Evolutionary conservation across 2,113 vertebrate species (phyloP).

Genomic region (Notechis scutatus): DNA sequence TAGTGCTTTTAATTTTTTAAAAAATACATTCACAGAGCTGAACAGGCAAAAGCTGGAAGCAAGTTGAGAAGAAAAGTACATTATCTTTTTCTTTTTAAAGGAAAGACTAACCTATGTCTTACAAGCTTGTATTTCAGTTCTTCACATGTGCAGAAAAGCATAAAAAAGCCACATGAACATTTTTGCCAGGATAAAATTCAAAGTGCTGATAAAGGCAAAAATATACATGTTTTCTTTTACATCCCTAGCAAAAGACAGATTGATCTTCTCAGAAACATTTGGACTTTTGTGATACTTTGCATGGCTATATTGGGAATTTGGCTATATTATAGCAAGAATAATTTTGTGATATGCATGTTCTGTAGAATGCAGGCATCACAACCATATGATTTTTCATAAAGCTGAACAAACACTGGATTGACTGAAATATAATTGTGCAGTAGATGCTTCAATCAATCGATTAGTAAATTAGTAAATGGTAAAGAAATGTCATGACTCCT

Average conservation of each 20-base stretch:
- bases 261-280: constrained; percentile 15
- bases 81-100: constrained; percentile 31
- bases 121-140: constrained; percentile 50
- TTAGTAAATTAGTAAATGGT: neutral
- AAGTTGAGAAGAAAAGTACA: constrained; percentile 66
- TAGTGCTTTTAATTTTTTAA: constrained; percentile 62
- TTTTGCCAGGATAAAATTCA: constrained; percentile 54
- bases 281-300: neutral
- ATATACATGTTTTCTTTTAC: constrained; percentile 45
- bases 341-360: neutral
- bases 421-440: neutral
- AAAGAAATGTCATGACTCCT: neutral
- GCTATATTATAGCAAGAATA: neutral
- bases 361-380: neutral
- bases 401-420: neutral
- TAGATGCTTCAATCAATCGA: neutral
- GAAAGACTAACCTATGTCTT: constrained; percentile 44
- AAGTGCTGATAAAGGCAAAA: constrained; percentile 52
- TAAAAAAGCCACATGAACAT: constrained; percentile 66
- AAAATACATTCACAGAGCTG: constrained; percentile 76
- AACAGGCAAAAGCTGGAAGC: constrained; percentile 69
- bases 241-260: neutral
- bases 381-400: neutral
- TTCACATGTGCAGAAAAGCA: constrained; percentile 62
- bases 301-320: neutral